Evolutionary conservation across 2,888 invertebrate genomes (phyloP).

Genomic region (Atethmia centrago): DNA sequence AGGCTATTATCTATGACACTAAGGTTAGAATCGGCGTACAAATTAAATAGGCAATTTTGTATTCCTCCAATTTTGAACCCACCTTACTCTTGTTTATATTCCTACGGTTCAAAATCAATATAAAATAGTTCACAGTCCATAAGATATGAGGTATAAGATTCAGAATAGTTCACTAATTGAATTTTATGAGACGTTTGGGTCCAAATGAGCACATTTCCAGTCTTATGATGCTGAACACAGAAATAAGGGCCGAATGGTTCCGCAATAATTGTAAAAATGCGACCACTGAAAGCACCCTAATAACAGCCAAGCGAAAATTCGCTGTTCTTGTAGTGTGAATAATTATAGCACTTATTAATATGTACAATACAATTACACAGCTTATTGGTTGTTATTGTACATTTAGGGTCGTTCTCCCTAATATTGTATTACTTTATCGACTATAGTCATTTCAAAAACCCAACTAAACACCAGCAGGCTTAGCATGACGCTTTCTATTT

Average conservation of each 20-base stretch:
- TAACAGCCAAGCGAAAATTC: conserved; percentile 22
- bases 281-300: conserved; percentile 25
- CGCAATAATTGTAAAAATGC: conserved; percentile 33
- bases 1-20: not conserved
- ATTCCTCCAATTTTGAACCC: not conserved
- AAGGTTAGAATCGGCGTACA: not conserved
- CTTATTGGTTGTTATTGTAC: not conserved
- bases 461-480: not conserved
- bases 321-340: conserved; percentile 14
- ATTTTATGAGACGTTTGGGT: conserved; percentile 32
- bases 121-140: too few species aligned
- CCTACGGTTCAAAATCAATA: conserved; percentile 7
- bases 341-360: not conserved
- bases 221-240: conserved; percentile 29
- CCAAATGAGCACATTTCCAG: conserved; percentile 21
- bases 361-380: conserved; percentile 12
- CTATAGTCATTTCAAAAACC: not conserved
- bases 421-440: not conserved
- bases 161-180: conserved; percentile 43
- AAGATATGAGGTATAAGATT: too few species aligned
- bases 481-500: too few species aligned
- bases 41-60: not conserved
- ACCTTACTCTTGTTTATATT: not conserved
- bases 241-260: conserved; percentile 43
- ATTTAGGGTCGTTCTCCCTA: not conserved